Percentiles rank a stretch among this genome's conserved stretches.
These are phyloP conservation scores for Zaprionus bogoriensis DNA, from an alignment of 2,888 invertebrate genomes.

Conservation along the genomic window DNA sequence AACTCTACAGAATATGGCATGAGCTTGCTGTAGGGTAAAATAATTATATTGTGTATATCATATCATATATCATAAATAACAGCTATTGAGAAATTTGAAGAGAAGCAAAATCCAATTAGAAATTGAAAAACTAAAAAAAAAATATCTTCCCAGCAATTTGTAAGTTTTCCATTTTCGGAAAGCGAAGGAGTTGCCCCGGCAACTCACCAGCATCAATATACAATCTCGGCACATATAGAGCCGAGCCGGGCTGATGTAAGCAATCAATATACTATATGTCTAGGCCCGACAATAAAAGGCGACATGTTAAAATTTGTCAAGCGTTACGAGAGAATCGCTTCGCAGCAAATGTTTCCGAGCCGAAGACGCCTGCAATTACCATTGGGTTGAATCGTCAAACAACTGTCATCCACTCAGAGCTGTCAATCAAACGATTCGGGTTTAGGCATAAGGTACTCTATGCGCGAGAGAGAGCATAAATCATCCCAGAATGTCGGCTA, in stretches of 20 bases:
- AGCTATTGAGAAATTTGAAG: too few species aligned
- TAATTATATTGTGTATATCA: too few species aligned
- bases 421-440: slow-evolving; percentile 80
- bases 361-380: slow-evolving; percentile 63
- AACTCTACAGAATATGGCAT: too few species aligned
- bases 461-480: slow-evolving; percentile 56
- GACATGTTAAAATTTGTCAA: slow-evolving; percentile 80
- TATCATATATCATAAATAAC: too few species aligned
- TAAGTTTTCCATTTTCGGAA: background rate
- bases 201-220: too few species aligned
- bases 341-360: slow-evolving; percentile 52
- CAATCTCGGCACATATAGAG: background rate
- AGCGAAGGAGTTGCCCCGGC: background rate
- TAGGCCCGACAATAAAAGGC: slow-evolving; percentile 49
- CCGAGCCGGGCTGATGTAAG: too few species aligned
- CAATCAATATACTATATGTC: slow-evolving; percentile 13
- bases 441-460: slow-evolving; percentile 49
- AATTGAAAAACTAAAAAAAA: background rate
- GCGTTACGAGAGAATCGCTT: slow-evolving; percentile 79
- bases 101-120: too few species aligned
- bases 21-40: too few species aligned
- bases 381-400: slow-evolving; percentile 79
- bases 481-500: slow-evolving; percentile 54
- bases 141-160: background rate
- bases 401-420: slow-evolving; percentile 82